These are phyloP conservation scores for Hemibagrus guttatus DNA, from an alignment of 2,797 vertebrate species.

Conservation along the genomic window DNA sequence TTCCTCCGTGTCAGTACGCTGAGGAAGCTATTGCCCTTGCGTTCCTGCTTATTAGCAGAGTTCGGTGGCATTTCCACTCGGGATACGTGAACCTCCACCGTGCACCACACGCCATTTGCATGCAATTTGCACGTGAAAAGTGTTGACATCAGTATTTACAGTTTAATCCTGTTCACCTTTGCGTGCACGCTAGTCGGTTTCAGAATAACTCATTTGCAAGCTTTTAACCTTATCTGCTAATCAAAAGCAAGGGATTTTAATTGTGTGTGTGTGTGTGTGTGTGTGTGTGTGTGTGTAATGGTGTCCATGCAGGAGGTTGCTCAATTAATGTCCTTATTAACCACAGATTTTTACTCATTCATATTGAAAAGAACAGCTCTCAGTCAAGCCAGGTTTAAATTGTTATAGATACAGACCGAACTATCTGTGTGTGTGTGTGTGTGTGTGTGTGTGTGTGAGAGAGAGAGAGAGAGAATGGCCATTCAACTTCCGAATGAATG, in stretches of 20 bases:
- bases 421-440: conserved; percentile 23
- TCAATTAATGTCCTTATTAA: conserved; percentile 55
- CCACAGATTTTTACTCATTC: neutral
- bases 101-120: conserved; percentile 23
- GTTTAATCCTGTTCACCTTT: conserved; percentile 61
- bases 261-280: conserved; percentile 43
- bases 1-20: conserved; percentile 23
- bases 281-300: conserved; percentile 32
- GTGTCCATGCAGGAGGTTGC: conserved; percentile 49
- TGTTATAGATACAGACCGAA: neutral
- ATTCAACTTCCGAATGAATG: conserved; percentile 32
- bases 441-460: neutral
- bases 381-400: conserved; percentile 9
- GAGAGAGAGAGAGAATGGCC: neutral
- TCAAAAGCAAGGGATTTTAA: conserved; percentile 62
- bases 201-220: conserved; percentile 56
- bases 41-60: conserved; percentile 48
- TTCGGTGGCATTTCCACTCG: conserved; percentile 53
- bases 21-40: conserved; percentile 22
- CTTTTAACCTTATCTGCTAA: conserved; percentile 62
- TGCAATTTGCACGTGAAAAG: conserved; percentile 57
- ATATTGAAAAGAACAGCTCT: conserved; percentile 8
- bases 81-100: conserved; percentile 38
- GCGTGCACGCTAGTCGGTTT: conserved; percentile 52
- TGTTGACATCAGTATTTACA: conserved; percentile 60